Percentiles rank a stretch among this genome's conserved stretches.
phyloP scores from a whole-genome alignment of 2,888 invertebrate genomes.

The Lamproptera curius region DNA sequence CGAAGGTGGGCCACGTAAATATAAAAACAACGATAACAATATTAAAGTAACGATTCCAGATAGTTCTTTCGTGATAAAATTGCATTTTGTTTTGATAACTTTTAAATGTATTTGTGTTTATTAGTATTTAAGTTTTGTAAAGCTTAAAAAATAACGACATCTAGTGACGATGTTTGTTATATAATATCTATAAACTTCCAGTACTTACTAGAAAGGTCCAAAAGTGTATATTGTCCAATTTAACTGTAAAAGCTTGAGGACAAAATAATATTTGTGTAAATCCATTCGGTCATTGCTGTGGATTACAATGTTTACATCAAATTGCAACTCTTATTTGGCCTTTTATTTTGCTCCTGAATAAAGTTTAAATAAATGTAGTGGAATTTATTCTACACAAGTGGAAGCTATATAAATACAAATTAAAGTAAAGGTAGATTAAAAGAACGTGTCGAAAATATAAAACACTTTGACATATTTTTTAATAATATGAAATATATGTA shows the following conservation, averaged over 20 bases:
- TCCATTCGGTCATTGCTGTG: too few species aligned
- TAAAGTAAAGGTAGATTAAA: too few species aligned
- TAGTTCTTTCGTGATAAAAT: neutral
- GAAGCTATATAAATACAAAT: too few species aligned
- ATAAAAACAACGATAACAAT: too few species aligned
- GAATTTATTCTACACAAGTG: too few species aligned
- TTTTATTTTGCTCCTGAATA: too few species aligned
- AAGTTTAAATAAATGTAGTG: too few species aligned
- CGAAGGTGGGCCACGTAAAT: slow-evolving; percentile 1
- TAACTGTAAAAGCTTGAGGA: neutral
- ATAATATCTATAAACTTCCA: neutral
- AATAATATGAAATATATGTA: too few species aligned
- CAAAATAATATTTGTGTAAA: too few species aligned
- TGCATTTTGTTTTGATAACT: neutral
- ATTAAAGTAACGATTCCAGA: slow-evolving; percentile 8
- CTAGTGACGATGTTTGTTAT: slow-evolving; percentile 6
- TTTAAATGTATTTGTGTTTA: neutral
- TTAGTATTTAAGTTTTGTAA: neutral
- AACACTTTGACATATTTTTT: neutral
- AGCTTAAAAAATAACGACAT: slow-evolving; percentile 14
- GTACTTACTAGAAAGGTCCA: slow-evolving; percentile 11
- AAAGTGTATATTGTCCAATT: neutral
- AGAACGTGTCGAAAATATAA: too few species aligned
- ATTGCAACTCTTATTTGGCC: too few species aligned
- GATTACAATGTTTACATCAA: too few species aligned